Conservation (phyloP, 2,113 vertebrate species). For the Trematomus loennbergii region DNA sequence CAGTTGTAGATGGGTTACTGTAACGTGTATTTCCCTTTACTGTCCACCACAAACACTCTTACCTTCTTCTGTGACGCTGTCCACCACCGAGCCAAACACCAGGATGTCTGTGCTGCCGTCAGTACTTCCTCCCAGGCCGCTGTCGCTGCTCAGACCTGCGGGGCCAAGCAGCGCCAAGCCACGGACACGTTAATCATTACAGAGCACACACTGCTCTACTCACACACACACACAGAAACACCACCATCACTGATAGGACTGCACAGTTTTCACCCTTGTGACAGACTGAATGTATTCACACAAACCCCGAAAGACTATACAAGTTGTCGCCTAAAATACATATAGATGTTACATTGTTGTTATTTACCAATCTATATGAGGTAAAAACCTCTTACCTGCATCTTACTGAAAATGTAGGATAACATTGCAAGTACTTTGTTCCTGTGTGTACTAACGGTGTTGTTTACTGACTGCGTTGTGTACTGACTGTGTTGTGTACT, state of each 20-base stretch:
- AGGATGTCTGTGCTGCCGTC: constrained; percentile 95
- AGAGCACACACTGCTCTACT: background rate
- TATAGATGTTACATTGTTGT: no score
- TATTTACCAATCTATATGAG: background rate
- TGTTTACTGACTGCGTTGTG: background rate
- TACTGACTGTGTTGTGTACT: constrained; percentile 72
- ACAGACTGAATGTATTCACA: no score
- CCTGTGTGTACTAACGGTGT: background rate
- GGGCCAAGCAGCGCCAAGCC: constrained; percentile 85
- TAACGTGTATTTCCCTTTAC: background rate
- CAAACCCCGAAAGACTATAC: no score
- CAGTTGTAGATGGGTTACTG: background rate
- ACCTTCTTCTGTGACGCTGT: constrained; percentile 97
- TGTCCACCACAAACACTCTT: background rate
- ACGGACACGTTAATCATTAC: constrained; percentile 82
- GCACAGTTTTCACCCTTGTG: no score
- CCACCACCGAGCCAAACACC: constrained; percentile 92
- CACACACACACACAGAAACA: background rate
- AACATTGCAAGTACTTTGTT: background rate
- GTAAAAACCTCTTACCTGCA: background rate
- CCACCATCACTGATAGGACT: background rate
- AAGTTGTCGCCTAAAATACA: no score
- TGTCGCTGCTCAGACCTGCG: constrained; percentile 98
- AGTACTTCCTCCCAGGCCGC: constrained; percentile 94
- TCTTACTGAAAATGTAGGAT: no score